These are phyloP conservation scores for Saturnia japonica DNA, from an alignment of 2,888 invertebrate species.

Conservation along the genomic window DNA sequence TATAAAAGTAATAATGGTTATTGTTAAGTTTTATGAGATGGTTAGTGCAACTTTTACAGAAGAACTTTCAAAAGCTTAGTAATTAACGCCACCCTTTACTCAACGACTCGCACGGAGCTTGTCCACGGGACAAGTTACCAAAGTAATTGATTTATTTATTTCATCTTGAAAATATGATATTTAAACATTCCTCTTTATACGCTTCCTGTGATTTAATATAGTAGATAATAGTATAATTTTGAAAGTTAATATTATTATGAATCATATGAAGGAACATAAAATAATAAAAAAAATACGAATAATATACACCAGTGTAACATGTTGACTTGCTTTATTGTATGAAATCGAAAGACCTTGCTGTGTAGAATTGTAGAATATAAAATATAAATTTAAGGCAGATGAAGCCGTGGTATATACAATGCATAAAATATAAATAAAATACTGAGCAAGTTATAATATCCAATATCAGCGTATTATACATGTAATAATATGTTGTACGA, in stretches of 20 bases:
- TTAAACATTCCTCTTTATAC: too few relatives aligned
- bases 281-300: too few relatives aligned
- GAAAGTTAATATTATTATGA: too few relatives aligned
- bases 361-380: not conserved
- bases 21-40: conserved; percentile 20
- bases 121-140: not conserved
- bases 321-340: too few relatives aligned
- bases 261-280: too few relatives aligned
- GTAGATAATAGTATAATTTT: too few relatives aligned
- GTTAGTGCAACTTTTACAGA: conserved; percentile 13
- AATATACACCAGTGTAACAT: too few relatives aligned
- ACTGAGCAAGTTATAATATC: not conserved
- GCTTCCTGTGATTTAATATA: too few relatives aligned
- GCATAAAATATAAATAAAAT: not conserved
- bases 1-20: conserved; percentile 38
- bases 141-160: not conserved
- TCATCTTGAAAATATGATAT: not conserved
- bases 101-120: not conserved
- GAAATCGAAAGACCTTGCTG: too few relatives aligned
- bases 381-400: not conserved
- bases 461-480: not conserved
- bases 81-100: conserved; percentile 7
- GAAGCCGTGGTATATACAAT: not conserved
- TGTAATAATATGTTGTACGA: not conserved
- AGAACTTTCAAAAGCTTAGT: not conserved